Conservation (phyloP, 2,888 invertebrate genomes). For the Cyrtodaria siliqua region DNA sequence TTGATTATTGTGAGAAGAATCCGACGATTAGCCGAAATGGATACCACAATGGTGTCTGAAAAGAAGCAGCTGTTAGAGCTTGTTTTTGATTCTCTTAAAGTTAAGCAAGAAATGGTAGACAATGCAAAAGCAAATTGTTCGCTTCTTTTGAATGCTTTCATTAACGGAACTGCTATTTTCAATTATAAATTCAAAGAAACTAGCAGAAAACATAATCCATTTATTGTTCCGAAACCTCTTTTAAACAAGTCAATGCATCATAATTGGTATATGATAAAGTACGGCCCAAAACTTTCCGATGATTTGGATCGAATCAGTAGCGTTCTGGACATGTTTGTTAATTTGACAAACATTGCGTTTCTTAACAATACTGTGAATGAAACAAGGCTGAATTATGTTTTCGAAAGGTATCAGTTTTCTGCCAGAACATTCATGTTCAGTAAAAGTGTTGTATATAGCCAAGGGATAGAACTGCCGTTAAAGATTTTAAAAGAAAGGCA, state of each 20-base stretch:
- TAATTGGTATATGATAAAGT: slow-evolving; percentile 62
- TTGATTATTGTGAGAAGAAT: slow-evolving; percentile 57
- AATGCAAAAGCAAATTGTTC: slow-evolving; percentile 70
- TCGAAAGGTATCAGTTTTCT: slow-evolving; percentile 51
- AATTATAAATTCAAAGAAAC: slow-evolving; percentile 68
- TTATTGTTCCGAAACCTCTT: slow-evolving; percentile 72
- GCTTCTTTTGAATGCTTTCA: slow-evolving; percentile 67
- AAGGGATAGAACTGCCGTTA: slow-evolving; percentile 72
- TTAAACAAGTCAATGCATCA: slow-evolving; percentile 65
- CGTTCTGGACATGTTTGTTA: slow-evolving; percentile 49
- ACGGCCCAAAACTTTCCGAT: slow-evolving; percentile 49
- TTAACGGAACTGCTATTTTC: slow-evolving; percentile 71
- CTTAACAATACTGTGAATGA: slow-evolving; percentile 52
- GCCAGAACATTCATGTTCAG: slow-evolving; percentile 68
- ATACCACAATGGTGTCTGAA: slow-evolving; percentile 8
- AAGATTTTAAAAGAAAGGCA: slow-evolving; percentile 57
- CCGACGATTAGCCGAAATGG: slow-evolving; percentile 28
- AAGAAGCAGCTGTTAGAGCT: slow-evolving; percentile 40
- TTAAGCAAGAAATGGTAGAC: slow-evolving; percentile 66
- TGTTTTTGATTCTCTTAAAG: slow-evolving; percentile 58
- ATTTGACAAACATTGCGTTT: slow-evolving; percentile 46
- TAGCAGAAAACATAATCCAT: slow-evolving; percentile 59
- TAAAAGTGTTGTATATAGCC: slow-evolving; percentile 71
- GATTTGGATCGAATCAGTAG: slow-evolving; percentile 58
- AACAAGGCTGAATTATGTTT: slow-evolving; percentile 51